These are phyloP conservation scores for Heliconius aoede DNA, from an alignment of 2,888 invertebrate species.

Conservation along the genomic window DNA sequence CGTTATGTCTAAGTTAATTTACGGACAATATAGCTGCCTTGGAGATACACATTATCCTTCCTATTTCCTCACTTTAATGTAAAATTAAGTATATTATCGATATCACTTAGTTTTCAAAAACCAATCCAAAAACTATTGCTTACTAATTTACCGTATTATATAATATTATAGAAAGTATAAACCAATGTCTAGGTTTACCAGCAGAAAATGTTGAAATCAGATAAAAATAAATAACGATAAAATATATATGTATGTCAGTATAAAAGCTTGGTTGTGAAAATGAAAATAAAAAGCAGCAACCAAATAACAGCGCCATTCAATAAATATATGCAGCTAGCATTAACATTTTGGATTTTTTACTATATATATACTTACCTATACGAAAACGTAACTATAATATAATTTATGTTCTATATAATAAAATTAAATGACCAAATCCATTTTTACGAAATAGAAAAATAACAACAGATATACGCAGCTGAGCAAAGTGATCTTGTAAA, in stretches of 20 bases:
- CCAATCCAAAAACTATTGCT: too few species aligned
- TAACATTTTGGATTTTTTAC: constrained; percentile 42
- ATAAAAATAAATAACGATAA: constrained; percentile 5
- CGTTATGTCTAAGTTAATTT: too few species aligned
- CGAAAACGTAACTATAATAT: constrained; percentile 20
- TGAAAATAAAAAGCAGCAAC: constrained; percentile 71
- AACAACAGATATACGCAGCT: constrained; percentile 7
- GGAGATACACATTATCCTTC: constrained; percentile 55
- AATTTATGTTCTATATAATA: neutral
- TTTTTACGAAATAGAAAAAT: neutral
- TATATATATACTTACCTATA: constrained; percentile 51
- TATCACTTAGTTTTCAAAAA: too few species aligned
- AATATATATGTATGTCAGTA: constrained; percentile 8
- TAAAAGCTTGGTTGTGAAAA: constrained; percentile 44
- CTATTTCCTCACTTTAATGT: neutral
- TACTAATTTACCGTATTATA: too few species aligned
- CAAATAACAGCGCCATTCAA: constrained; percentile 65
- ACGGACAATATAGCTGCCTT: constrained; percentile 75
- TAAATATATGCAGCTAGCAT: constrained; percentile 58
- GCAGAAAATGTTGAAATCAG: neutral
- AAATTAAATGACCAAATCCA: neutral
- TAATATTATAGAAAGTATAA: too few species aligned
- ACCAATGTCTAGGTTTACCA: neutral
- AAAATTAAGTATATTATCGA: too few species aligned
- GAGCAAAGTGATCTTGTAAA: constrained; percentile 25